Percentiles rank a stretch among this genome's conserved stretches.
Evolutionary conservation across 2,888 invertebrate species (phyloP).

Genomic region (Drosophila demipolita): DNA sequence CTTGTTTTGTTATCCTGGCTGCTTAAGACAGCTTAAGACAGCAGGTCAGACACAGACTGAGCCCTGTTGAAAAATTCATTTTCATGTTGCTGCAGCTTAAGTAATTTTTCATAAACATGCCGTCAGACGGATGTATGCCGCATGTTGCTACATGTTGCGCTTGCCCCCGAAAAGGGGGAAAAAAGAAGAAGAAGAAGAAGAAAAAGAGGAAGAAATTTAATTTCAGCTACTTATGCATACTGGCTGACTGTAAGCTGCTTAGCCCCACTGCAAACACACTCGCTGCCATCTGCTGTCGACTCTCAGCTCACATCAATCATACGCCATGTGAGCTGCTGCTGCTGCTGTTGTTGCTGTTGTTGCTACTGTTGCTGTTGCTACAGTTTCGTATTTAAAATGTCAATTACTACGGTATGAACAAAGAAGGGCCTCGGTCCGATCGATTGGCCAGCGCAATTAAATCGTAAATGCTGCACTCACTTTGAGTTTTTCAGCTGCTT

Average conservation of each 20-base stretch:
- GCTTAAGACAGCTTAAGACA: conserved; percentile 77
- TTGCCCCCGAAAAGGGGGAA: not conserved
- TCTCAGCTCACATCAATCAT: conserved; percentile 62
- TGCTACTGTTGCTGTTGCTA: not conserved
- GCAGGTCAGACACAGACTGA: conserved; percentile 62
- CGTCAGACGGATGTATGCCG: conserved; percentile 24
- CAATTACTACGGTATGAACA: conserved; percentile 31
- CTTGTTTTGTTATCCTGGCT: conserved; percentile 63
- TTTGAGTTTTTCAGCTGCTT: conserved; percentile 47
- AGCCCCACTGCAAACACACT: conserved; percentile 33
- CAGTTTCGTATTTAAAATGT: conserved; percentile 41
- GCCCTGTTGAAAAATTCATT: conserved; percentile 78
- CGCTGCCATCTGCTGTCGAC: conserved; percentile 35
- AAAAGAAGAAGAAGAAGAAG: not conserved
- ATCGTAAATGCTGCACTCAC: conserved; percentile 23
- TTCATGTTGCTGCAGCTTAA: conserved; percentile 74
- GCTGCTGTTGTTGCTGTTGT: conserved; percentile 2
- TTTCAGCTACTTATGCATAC: conserved; percentile 73
- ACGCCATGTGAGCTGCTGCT: conserved; percentile 49
- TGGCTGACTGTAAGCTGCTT: conserved; percentile 68
- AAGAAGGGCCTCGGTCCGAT: not conserved
- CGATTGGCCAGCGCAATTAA: conserved; percentile 59
- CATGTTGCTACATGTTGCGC: conserved; percentile 5
- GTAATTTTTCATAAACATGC: conserved; percentile 77
- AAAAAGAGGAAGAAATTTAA: conserved; percentile 53